Evolutionary conservation across 1,140 invertebrate genomes (phyloP).

Genomic region (Apis florea): DNA sequence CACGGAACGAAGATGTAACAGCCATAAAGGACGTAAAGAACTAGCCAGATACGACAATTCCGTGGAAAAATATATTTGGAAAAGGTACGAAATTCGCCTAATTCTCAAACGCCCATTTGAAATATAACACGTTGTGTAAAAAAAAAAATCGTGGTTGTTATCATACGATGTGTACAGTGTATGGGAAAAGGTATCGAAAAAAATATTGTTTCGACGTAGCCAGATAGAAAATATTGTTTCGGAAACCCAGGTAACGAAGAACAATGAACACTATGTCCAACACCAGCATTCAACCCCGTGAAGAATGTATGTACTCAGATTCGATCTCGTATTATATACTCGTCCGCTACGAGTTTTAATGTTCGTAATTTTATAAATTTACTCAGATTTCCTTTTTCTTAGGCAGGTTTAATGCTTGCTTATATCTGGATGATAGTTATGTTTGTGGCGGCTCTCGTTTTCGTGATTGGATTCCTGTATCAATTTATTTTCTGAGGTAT

Average conservation of each 20-base stretch:
- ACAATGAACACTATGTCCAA: constrained; percentile 48
- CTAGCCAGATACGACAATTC: constrained; percentile 2
- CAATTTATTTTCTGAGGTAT: too few relatives aligned
- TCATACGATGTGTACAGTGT: too few relatives aligned
- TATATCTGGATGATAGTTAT: background rate
- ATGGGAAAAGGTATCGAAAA: background rate
- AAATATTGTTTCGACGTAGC: background rate
- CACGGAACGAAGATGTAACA: background rate
- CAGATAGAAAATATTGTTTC: constrained; percentile 8
- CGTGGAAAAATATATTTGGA: constrained; percentile 18
- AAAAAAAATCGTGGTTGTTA: background rate
- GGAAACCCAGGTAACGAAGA: constrained; percentile 5
- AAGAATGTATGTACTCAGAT: background rate
- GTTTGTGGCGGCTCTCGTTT: background rate
- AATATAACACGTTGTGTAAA: background rate
- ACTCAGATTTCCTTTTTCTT: background rate
- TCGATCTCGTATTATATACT: background rate
- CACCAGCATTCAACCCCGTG: background rate
- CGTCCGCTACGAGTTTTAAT: background rate
- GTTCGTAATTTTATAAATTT: background rate
- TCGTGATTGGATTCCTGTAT: background rate
- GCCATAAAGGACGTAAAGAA: constrained; percentile 25
- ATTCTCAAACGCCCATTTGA: background rate
- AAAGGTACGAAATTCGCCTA: background rate
- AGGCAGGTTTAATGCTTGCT: background rate